Base-by-base conservation (phyloP, 1,140 invertebrate genomes). In the Himalopsyche phryganea region DNA sequence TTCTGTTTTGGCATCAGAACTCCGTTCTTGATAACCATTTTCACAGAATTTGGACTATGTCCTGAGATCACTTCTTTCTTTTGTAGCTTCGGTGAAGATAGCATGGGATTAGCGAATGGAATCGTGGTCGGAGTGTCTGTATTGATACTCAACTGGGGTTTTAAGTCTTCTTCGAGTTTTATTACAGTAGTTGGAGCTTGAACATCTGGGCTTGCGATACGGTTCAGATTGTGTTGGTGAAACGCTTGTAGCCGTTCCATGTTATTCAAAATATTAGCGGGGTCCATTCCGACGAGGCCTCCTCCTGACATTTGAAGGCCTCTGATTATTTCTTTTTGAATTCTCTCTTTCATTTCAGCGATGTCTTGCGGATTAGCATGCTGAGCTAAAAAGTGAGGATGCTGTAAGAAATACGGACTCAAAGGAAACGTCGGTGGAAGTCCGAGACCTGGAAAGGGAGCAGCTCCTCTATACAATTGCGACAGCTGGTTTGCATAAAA, bases 1-100 rank as follows among this genome's bases (percentile, higher is more conserved):
- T 95, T 95, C 58, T 93, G 91, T 66, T 94, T 94, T 0, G 89
- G 90, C 83, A 93, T 91, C 0, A 93, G 71, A 0, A 92, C 85
- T 0, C 91, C 91, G 57, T 93, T 93, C 71, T 92, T 93, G 49
- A 93, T 90, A 0, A 92, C 90, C 89, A 92, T 91, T 70, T 91
- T 90, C 0, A 91, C 87, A 1, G 87, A 86, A 65, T 87, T 87
- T 0, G 76, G 68, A 18, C 70, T 77, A 66, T 62, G 74, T 67
- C 9, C 73, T 63, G 59, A 18, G 5, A 58, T 19, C 15, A 32
- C 42, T 55, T 67, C 56, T 64, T 68, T 66, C 60, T 61, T 69
- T 56, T 40, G 63, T 40, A 52, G 51, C 47, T 63, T 67, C 42
- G 38, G 65, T 50, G 60, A 59, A 45, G 58, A 52, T n/a, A 45